phyloP scores from a whole-genome alignment of 2,888 invertebrate species.

The Formica aserva region DNA sequence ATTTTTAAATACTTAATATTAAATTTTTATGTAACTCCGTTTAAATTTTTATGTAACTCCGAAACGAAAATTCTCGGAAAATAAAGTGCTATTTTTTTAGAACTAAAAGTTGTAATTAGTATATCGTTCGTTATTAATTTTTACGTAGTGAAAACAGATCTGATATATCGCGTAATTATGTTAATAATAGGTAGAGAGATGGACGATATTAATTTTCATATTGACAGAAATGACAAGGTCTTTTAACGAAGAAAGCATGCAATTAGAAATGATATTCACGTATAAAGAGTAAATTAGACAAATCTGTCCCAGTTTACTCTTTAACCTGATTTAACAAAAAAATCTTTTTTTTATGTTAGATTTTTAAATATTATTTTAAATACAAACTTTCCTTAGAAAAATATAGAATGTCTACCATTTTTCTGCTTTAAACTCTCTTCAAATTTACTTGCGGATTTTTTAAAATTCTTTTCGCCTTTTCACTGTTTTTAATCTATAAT shows the following conservation, averaged over 20 bases:
- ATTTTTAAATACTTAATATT: neutral
- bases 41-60: neutral
- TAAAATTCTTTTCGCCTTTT: neutral
- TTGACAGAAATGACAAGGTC: neutral
- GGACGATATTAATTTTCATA: conserved; percentile 32
- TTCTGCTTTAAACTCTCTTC: neutral
- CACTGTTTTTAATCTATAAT: neutral
- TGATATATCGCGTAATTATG: conserved; percentile 20
- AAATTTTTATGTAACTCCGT: neutral
- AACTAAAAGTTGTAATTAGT: neutral
- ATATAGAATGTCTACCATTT: neutral
- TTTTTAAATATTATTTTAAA: neutral
- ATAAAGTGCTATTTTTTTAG: neutral
- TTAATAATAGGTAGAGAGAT: conserved; percentile 39
- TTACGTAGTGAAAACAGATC: conserved; percentile 14
- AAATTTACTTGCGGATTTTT: neutral
- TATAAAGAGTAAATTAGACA: neutral
- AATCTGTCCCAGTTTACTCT: neutral
- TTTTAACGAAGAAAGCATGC: conserved; percentile 25
- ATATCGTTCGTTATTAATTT: neutral
- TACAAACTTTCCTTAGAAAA: neutral
- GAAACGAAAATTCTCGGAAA: neutral
- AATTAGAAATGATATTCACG: conserved; percentile 32
- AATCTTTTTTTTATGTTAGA: neutral
- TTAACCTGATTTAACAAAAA: neutral